phyloP scores from a whole-genome alignment of 1,140 invertebrate genomes.

The Metopolophium dirhodum region DNA sequence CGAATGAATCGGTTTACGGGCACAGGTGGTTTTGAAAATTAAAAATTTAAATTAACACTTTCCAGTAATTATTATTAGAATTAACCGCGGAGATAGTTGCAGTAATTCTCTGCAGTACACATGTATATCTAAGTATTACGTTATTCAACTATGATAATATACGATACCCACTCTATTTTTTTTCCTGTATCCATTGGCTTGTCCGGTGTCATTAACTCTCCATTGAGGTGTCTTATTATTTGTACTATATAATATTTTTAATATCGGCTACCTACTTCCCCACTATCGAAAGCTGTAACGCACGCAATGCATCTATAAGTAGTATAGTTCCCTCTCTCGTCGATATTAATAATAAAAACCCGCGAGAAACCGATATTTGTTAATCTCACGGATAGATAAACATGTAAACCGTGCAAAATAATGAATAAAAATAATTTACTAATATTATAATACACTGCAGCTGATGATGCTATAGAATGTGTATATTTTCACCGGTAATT shows the following conservation, averaged over 20 bases:
- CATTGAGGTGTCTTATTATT: background rate
- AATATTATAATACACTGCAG: background rate
- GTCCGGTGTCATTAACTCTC: background rate
- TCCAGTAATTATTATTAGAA: slow-evolving; percentile 7
- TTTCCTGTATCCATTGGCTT: background rate
- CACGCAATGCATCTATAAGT: background rate
- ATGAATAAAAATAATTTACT: background rate
- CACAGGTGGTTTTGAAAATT: background rate
- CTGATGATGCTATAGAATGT: background rate
- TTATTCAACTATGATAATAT: background rate
- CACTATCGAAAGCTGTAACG: background rate
- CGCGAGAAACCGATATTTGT: slow-evolving; percentile 13
- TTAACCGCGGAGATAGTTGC: background rate
- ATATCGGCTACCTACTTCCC: background rate
- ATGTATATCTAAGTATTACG: background rate
- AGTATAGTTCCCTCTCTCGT: background rate
- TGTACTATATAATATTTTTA: background rate
- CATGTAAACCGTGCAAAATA: slow-evolving; percentile 45
- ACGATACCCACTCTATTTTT: background rate
- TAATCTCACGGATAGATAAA: slow-evolving; percentile 51
- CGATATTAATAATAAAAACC: background rate
- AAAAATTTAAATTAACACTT: slow-evolving; percentile 2
- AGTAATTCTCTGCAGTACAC: background rate
- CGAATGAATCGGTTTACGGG: background rate
- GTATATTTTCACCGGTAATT: slow-evolving; percentile 18